Percentiles rank a stretch among this genome's conserved stretches.
Evolutionary conservation across 2,113 vertebrate species (phyloP).

Genomic region (Cephalopholis sonnerati): DNA sequence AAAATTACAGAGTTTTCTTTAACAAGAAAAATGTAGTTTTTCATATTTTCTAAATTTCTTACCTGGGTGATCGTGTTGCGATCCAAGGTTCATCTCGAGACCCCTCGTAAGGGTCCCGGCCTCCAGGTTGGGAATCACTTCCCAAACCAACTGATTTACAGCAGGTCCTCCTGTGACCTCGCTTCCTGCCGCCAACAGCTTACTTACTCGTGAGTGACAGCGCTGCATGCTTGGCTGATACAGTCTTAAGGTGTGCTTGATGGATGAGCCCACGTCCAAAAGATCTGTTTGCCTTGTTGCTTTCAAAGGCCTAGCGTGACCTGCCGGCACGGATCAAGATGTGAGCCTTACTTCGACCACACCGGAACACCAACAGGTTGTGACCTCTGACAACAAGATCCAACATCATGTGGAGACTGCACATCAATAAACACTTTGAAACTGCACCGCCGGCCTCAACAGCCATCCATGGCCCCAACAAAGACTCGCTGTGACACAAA

Average conservation of each 20-base stretch:
- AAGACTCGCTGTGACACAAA: slow-evolving; percentile 72
- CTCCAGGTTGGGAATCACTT: not conserved
- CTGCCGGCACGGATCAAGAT: slow-evolving; percentile 85
- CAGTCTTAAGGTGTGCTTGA: slow-evolving; percentile 81
- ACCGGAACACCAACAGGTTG: slow-evolving; percentile 85
- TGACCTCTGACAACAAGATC: slow-evolving; percentile 84
- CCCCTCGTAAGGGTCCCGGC: fast-evolving
- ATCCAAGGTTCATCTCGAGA: not conserved
- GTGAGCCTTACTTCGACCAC: slow-evolving; percentile 82
- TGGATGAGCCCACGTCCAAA: slow-evolving; percentile 84
- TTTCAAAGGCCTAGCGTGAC: slow-evolving; percentile 87
- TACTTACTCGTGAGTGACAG: slow-evolving; percentile 80
- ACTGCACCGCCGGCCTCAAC: slow-evolving; percentile 42
- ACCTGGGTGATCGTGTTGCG: not conserved
- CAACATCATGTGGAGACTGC: slow-evolving; percentile 64
- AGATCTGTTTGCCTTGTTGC: slow-evolving; percentile 88
- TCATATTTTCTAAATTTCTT: not conserved
- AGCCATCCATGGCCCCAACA: slow-evolving; percentile 59
- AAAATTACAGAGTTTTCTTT: not conserved
- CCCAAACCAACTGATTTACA: slow-evolving; percentile 36
- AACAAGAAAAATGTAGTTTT: too few relatives aligned
- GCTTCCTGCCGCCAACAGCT: slow-evolving; percentile 70
- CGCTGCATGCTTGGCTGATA: slow-evolving; percentile 81
- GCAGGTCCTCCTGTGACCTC: slow-evolving; percentile 19
- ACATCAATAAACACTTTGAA: slow-evolving; percentile 75